A percentile compares a stretch with the other conserved stretches of the same genome.
These are phyloP conservation scores for Mercenaria mercenaria DNA, from an alignment of 1,140 invertebrate genomes.

Conservation along the genomic window DNA sequence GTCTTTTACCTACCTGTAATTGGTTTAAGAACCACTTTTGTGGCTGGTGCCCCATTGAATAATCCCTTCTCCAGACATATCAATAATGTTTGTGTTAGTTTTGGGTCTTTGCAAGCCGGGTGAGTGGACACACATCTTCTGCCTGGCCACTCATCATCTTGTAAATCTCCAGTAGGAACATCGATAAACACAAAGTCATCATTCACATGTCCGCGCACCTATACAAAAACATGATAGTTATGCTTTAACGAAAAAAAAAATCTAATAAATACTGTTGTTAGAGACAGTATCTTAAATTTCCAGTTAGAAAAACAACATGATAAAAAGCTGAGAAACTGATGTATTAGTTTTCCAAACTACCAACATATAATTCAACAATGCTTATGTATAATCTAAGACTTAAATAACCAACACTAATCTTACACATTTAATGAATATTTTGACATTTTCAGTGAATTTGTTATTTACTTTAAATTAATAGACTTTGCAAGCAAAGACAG, in stretches of 20 bases:
- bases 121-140: conserved; percentile 8
- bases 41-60: conserved; percentile 20
- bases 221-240: background rate
- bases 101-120: background rate
- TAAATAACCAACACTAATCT: too few relatives aligned
- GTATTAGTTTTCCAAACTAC: too few relatives aligned
- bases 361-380: too few relatives aligned
- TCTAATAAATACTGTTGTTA: background rate
- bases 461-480: too few relatives aligned
- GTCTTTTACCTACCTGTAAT: conserved; percentile 51
- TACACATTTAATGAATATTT: too few relatives aligned
- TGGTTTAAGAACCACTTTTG: conserved; percentile 45
- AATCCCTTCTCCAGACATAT: conserved; percentile 5
- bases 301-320: too few relatives aligned
- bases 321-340: too few relatives aligned
- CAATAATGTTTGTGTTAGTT: conserved; percentile 6
- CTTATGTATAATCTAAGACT: too few relatives aligned
- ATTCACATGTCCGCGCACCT: conserved; percentile 40
- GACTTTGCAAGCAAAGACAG: too few relatives aligned
- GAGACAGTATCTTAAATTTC: background rate
- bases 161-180: conserved; percentile 28
- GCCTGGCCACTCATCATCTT: conserved; percentile 34
- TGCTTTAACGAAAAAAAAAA: too few relatives aligned
- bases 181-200: conserved; percentile 17
- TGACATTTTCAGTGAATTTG: too few relatives aligned